phyloP scores from a whole-genome alignment of 2,888 invertebrate species.

The Sinohyriopsis cumingii region DNA sequence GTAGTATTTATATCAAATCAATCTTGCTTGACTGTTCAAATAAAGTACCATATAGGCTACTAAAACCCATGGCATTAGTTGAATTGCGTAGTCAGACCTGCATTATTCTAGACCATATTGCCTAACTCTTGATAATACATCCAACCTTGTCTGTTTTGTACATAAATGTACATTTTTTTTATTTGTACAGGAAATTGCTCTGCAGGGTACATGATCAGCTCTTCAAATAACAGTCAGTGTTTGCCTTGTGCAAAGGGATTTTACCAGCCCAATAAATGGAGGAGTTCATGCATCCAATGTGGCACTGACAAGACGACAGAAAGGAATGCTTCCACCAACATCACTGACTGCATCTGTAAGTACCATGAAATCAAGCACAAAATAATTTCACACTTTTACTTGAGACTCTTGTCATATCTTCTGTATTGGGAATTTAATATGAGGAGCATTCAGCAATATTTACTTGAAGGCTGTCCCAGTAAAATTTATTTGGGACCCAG shows the following conservation, averaged over 20 bases:
- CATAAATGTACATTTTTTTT: no score
- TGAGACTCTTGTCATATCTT: neutral
- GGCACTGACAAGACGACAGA: conserved; percentile 16
- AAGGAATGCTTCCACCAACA: neutral
- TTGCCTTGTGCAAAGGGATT: conserved; percentile 12
- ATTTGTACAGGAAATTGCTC: conserved; percentile 17
- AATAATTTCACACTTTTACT: neutral
- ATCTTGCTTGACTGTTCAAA: no score
- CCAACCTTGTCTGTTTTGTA: no score
- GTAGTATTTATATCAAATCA: no score
- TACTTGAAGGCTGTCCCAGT: no score
- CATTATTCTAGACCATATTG: no score
- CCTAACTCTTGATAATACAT: no score
- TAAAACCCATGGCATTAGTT: no score
- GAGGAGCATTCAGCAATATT: no score
- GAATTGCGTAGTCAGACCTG: no score
- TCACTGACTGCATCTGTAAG: conserved; percentile 16
- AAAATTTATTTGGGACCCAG: no score
- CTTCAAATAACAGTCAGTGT: conserved; percentile 5
- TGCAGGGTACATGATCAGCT: conserved; percentile 10
- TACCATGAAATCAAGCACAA: neutral
- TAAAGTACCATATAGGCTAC: no score
- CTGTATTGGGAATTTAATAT: neutral
- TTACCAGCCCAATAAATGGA: conserved; percentile 17
- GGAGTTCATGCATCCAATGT: conserved; percentile 17